Evolutionary conservation across 2,888 invertebrate species (phyloP).

Genomic region (Parnassius smintheus): DNA sequence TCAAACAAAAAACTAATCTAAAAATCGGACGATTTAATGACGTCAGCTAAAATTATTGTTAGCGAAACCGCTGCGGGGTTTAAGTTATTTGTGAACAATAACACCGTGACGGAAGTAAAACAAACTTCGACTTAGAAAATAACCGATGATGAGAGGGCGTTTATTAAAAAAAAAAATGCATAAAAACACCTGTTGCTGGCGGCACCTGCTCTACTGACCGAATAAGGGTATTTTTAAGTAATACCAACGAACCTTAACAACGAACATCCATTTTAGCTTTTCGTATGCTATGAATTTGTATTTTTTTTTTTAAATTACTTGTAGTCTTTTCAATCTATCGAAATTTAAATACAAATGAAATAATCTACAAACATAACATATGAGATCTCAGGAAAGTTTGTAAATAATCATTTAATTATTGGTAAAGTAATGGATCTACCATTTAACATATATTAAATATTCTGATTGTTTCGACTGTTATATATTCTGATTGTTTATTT

Average conservation of each 20-base stretch:
- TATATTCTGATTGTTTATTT: slow-evolving; percentile 31
- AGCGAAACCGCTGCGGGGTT: slow-evolving; percentile 46
- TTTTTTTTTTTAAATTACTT: no score
- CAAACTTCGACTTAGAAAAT: slow-evolving; percentile 59
- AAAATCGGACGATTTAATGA: slow-evolving; percentile 63
- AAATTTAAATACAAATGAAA: no score
- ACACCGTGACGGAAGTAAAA: slow-evolving; percentile 73
- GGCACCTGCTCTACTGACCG: slow-evolving; percentile 21
- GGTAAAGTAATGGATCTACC: slow-evolving; percentile 30
- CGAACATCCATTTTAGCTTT: slow-evolving; percentile 1
- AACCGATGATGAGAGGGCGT: slow-evolving; percentile 57
- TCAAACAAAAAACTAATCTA: slow-evolving; percentile 55
- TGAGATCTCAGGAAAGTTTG: no score
- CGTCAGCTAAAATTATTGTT: slow-evolving; percentile 66
- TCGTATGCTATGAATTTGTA: no score
- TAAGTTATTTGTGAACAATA: slow-evolving; percentile 56
- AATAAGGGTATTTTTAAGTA: slow-evolving; percentile 20
- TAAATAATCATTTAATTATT: slow-evolving; percentile 17
- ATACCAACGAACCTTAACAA: slow-evolving; percentile 1
- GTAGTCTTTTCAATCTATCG: no score
- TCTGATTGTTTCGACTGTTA: slow-evolving; percentile 26
- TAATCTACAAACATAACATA: no score
- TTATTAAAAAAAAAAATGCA: slow-evolving; percentile 44
- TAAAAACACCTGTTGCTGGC: slow-evolving; percentile 56
- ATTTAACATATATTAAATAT: slow-evolving; percentile 30